Conservation (phyloP, 2,113 vertebrate species). For the Platichthys flesus region DNA sequence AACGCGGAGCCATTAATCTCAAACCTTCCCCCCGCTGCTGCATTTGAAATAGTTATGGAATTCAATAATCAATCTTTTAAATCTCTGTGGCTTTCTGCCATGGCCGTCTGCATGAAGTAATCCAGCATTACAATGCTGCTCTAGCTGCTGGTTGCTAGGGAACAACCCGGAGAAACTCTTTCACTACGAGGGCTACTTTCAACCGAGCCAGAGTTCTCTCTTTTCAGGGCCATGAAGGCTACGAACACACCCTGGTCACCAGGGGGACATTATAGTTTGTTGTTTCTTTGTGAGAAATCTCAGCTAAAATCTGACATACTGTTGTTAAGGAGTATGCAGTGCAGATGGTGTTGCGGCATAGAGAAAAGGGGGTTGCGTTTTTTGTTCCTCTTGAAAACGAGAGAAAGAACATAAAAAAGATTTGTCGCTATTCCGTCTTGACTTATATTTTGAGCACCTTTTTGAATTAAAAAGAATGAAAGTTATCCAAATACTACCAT, state of each 20-base stretch:
- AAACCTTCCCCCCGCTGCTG: constrained; percentile 11
- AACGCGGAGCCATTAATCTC: constrained; percentile 41
- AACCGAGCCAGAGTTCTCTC: constrained; percentile 55
- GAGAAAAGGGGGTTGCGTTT: no score
- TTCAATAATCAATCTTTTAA: constrained; percentile 65
- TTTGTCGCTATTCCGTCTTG: no score
- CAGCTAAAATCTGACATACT: background rate
- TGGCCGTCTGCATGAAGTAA: constrained; percentile 38
- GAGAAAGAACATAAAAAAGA: no score
- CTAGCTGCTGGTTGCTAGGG: constrained; percentile 73
- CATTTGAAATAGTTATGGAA: constrained; percentile 58
- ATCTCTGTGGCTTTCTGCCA: constrained; percentile 43
- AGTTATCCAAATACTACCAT: background rate
- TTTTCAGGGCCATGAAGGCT: constrained; percentile 53
- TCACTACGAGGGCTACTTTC: constrained; percentile 35
- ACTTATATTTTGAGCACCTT: no score
- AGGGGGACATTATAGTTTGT: background rate
- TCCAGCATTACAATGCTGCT: constrained; percentile 51
- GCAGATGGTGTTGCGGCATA: background rate
- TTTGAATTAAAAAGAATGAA: no score
- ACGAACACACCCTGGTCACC: constrained; percentile 35
- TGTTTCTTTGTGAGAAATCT: background rate
- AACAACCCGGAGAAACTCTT: constrained; percentile 67
- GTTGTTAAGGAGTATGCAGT: background rate
- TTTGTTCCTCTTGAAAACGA: background rate